Evolutionary conservation across 2,113 vertebrate genomes (phyloP).

Genomic region (Tonatia bakeri): DNA sequence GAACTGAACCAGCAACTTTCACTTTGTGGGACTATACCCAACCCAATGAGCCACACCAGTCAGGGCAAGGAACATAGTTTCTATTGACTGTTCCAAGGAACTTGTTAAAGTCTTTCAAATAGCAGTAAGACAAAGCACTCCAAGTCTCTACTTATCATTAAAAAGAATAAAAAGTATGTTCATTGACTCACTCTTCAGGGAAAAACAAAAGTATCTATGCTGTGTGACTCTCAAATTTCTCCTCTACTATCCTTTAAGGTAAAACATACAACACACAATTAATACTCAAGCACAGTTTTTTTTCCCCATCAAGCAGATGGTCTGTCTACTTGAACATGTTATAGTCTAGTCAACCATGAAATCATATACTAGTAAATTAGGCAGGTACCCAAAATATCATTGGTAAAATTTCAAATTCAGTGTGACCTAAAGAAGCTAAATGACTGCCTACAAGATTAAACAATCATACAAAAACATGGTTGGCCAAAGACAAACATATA

Average conservation of each 20-base stretch:
- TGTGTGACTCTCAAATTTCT: not conserved
- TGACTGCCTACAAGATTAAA: not conserved
- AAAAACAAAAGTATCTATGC: not conserved
- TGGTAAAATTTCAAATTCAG: not conserved
- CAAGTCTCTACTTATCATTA: conserved; percentile 19
- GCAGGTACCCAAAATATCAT: not conserved
- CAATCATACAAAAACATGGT: not conserved
- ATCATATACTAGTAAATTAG: not conserved
- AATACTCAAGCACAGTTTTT: conserved; percentile 8
- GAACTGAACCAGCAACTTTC: too few species aligned
- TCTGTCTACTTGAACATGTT: not conserved
- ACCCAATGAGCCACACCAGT: too few species aligned
- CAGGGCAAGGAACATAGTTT: too few species aligned
- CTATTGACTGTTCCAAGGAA: conserved; percentile 4
- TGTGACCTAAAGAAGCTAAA: not conserved
- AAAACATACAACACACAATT: not conserved
- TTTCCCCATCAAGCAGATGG: not conserved
- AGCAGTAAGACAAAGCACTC: conserved; percentile 13
- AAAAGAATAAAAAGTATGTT: conserved; percentile 50
- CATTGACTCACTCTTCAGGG: not conserved
- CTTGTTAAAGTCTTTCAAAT: conserved; percentile 47
- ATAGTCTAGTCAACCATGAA: not conserved
- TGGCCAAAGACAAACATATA: not conserved
- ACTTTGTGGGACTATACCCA: too few species aligned
- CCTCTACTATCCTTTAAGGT: not conserved